Base-by-base conservation (phyloP, 2,888 invertebrate species). In the Pheosia gnoma region DNA sequence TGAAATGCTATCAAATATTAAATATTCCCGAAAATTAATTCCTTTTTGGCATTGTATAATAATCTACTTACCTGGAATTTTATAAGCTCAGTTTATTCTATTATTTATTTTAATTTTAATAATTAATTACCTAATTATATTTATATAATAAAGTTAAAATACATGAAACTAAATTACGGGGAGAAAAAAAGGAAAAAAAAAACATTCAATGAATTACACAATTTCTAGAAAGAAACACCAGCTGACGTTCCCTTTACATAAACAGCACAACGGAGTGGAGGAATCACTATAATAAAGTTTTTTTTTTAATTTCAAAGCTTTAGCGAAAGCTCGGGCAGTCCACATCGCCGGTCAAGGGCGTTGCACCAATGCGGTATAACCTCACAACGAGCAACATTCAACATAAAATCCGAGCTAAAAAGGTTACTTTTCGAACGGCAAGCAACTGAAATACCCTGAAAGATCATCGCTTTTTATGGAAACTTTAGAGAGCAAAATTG, bases 231-330 rank as follows among this genome's bases (percentile, higher is more conserved):
- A n/a, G 54, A n/a, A 39, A 38, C 7, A 54, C 8, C 0, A 54
- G 7, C 25, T 51, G 13, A 53, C 47, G 58, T 67, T 66, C 58
- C 60, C 59, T 64, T 68, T 59, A 66, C 49, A 49, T 39, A 52
- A 36, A 62, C 51, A 62, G 54, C 45, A 67, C 59, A 66, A 62
- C 62, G 60, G 63, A 57, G 45, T 62, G 56, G 63, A 52, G 57
- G 58, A 59, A 51, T 62, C 59, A 63, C 59, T 13, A 55, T 74
- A 72, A 77, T 76, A 76, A 80, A 79, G 69, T 77, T 82, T 80
- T 79, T 83, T 83, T 78, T 82, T 81, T 80, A 80, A 83, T 81
- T 75, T 72, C 67, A 78, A 77, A 72, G 74, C 76, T 81, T 71
- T 65, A 65, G 68, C 65, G 63, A 64, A 74, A 66, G 74, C 67